Percentiles rank a stretch among this genome's conserved stretches.
phyloP scores from a whole-genome alignment of 2,888 invertebrate genomes.

The Carpatolechia fugitivella region DNA sequence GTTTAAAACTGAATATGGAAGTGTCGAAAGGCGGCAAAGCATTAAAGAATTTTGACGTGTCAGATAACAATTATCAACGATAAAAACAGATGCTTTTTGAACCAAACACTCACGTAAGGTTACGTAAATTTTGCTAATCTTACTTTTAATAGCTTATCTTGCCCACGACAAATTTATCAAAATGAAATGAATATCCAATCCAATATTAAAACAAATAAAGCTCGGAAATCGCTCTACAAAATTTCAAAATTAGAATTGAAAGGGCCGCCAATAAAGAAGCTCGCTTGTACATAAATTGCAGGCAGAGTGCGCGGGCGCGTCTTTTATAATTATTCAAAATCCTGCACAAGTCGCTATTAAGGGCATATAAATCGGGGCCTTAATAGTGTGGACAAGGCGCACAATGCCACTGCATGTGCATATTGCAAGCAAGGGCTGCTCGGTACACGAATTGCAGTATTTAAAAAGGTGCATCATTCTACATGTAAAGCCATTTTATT shows the following conservation, averaged over 20 bases:
- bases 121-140: no score
- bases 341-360: constrained; percentile 49
- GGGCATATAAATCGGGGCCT: constrained; percentile 64
- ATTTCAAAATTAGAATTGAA: constrained; percentile 10
- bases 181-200: no score
- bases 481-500: no score
- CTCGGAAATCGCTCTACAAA: background rate
- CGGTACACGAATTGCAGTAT: constrained; percentile 30
- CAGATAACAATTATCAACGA: no score
- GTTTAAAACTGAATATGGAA: background rate
- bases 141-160: no score
- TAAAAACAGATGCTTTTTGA: no score
- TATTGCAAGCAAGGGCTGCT: constrained; percentile 36
- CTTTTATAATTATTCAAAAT: constrained; percentile 69
- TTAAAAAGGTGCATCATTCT: no score
- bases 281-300: constrained; percentile 37
- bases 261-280: constrained; percentile 24
- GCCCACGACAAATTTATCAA: no score
- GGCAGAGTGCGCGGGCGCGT: constrained; percentile 37
- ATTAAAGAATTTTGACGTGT: background rate
- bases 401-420: constrained; percentile 55
- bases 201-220: background rate
- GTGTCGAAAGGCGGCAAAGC: background rate
- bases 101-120: no score
- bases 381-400: constrained; percentile 66